phyloP scores from a whole-genome alignment of 2,888 invertebrate genomes.

The Conops quadrifasciatus region DNA sequence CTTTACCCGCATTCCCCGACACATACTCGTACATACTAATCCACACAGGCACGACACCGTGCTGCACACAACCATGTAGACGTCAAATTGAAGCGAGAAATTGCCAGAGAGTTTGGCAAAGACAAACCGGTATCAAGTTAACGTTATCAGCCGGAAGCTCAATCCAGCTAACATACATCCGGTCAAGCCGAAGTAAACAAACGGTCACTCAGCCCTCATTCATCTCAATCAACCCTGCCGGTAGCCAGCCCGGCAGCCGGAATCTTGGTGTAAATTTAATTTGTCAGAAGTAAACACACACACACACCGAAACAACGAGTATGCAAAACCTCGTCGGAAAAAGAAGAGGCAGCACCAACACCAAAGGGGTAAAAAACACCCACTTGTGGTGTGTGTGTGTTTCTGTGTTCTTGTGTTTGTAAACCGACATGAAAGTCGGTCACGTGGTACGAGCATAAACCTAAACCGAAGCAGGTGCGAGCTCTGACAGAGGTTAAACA shows the following conservation, averaged over 20 bases:
- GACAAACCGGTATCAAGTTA: constrained; percentile 3
- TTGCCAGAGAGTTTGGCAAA: background rate
- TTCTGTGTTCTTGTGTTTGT: background rate
- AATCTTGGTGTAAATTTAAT: constrained; percentile 26
- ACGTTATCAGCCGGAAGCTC: constrained; percentile 10
- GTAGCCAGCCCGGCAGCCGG: background rate
- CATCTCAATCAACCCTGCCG: background rate
- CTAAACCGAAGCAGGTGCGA: background rate
- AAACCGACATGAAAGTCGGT: background rate
- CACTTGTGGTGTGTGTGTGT: constrained; percentile 43
- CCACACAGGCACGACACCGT: too few relatives aligned
- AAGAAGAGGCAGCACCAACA: too few relatives aligned
- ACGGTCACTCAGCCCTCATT: too few relatives aligned
- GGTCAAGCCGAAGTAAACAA: constrained; percentile 2
- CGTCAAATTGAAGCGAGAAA: too few relatives aligned
- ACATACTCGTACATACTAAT: background rate
- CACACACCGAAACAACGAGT: constrained; percentile 6
- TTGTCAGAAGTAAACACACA: constrained; percentile 31
- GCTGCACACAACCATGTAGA: too few relatives aligned
- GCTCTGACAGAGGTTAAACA: background rate
- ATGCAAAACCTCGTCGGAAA: background rate
- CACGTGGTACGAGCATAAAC: background rate
- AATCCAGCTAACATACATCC: constrained; percentile 13
- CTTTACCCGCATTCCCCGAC: too few relatives aligned
- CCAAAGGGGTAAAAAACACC: constrained; percentile 39